Base-by-base conservation (phyloP, 2,797 vertebrate species). In the Cephalopachus bancanus region DNA sequence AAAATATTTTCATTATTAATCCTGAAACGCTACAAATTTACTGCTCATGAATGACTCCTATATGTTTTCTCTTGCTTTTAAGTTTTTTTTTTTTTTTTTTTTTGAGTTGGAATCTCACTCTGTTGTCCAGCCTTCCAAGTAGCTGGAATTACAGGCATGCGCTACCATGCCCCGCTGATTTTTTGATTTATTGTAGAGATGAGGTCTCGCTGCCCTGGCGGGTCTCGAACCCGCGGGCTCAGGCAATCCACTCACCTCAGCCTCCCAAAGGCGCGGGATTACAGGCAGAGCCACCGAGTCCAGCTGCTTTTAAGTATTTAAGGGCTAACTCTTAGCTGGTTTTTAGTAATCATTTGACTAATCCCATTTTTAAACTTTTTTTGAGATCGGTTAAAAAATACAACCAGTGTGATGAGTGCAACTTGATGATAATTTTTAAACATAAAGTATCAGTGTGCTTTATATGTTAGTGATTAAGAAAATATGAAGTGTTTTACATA, bases 391-490 rank as follows among this genome's bases (percentile, higher is more conserved):
- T 79, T 37, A 5, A 55, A 92, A 90, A 88, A 28, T 60, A 55
- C 6, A 7, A 78, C 78, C 51, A 59, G 20, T 71, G 5, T 24
- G 59, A 69, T 80, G 16, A 91, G 20, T 60, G 71, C 16, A 71
- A 44, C 69, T 83, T 76, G 51, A 24, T 62, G 14, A 85, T 59
- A 57, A 57, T 69, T 95, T 92, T 74, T 67, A 79, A 69, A 59
- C 33, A 26, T 65, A 90, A 91, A 84, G 59, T 91, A 72, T 78
- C 72, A 94, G 20, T 44, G 22, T 85, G 44, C 24, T 74, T 64
- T 55, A 67, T 14, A 26, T 49, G 1, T 28, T 91, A 71, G 28
- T 26, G 59, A 55, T n/a, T 53, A 75, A 33, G 9, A 30, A n/a
- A 84, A 88, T 80, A 15, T 37, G 60, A 65, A 71, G 30, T 89